phyloP scores from a whole-genome alignment of 2,888 invertebrate genomes.

The Noctua janthina region DNA sequence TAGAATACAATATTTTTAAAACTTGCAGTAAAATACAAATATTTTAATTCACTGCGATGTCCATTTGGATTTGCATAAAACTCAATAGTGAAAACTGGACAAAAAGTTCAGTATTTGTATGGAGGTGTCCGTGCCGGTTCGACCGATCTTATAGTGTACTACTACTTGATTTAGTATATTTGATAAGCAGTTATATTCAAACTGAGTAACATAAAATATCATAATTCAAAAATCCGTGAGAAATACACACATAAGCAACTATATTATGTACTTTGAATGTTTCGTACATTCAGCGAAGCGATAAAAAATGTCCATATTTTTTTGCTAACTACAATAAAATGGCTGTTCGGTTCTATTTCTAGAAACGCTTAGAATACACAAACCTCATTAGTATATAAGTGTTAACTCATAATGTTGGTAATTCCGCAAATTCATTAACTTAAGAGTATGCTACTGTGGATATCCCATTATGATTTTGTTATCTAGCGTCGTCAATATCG shows the following conservation, averaged over 20 bases:
- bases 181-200: no score
- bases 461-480: constrained; percentile 9
- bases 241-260: not conserved
- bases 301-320: not conserved
- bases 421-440: constrained; percentile 17
- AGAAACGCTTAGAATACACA: not conserved
- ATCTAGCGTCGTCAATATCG: not conserved
- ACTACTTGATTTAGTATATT: no score
- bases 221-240: not conserved
- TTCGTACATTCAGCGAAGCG: not conserved
- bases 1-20: no score
- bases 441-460: constrained; percentile 15
- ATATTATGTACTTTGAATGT: not conserved
- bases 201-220: not conserved
- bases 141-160: not conserved
- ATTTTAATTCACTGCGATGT: not conserved
- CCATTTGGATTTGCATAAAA: not conserved
- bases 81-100: not conserved
- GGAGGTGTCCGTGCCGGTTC: not conserved
- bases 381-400: not conserved
- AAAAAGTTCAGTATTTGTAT: not conserved
- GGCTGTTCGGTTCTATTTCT: not conserved
- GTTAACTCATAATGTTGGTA: constrained; percentile 7
- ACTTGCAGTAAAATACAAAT: not conserved
- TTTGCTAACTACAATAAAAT: not conserved